phyloP scores from a whole-genome alignment of 2,797 vertebrate genomes.

The Gambusia yucatana region DNA sequence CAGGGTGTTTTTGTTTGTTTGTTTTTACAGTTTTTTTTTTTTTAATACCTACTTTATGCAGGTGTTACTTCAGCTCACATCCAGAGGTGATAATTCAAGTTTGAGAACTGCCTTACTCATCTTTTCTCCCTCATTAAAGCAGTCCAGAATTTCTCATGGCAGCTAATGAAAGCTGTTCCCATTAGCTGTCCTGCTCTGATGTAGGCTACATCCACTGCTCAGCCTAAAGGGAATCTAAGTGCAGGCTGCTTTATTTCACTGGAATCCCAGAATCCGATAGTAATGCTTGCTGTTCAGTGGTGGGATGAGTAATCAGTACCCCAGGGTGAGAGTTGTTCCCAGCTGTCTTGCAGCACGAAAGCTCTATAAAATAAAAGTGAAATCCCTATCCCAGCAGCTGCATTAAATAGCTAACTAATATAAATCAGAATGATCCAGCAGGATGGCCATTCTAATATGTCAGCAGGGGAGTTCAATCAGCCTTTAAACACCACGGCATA shows the following conservation, averaged over 20 bases:
- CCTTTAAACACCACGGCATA: constrained; percentile 20
- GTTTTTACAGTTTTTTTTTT: background rate
- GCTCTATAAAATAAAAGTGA: constrained; percentile 66
- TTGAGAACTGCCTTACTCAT: constrained; percentile 22
- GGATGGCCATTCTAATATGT: constrained; percentile 41
- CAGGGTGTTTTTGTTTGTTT: background rate
- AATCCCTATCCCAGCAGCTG: constrained; percentile 49
- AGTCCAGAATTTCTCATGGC: constrained; percentile 34
- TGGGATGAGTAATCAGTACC: constrained; percentile 50
- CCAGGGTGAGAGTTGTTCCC: constrained; percentile 51
- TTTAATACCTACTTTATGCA: background rate
- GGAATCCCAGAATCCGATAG: constrained; percentile 66
- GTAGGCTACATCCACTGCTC: constrained; percentile 40
- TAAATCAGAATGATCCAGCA: constrained; percentile 37
- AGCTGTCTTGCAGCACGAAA: constrained; percentile 53
- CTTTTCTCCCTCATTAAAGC: constrained; percentile 52
- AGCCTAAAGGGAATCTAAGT: constrained; percentile 54
- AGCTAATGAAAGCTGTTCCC: constrained; percentile 45
- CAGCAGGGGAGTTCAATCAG: constrained; percentile 26
- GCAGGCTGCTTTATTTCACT: constrained; percentile 58
- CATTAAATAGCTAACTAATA: constrained; percentile 64
- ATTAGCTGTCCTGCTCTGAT: constrained; percentile 46
- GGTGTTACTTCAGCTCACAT: constrained; percentile 34
- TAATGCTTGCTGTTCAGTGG: constrained; percentile 63
- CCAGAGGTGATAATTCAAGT: constrained; percentile 52